Base-by-base conservation (phyloP, 2,888 invertebrate species). In the Anthrax anthrax region DNA sequence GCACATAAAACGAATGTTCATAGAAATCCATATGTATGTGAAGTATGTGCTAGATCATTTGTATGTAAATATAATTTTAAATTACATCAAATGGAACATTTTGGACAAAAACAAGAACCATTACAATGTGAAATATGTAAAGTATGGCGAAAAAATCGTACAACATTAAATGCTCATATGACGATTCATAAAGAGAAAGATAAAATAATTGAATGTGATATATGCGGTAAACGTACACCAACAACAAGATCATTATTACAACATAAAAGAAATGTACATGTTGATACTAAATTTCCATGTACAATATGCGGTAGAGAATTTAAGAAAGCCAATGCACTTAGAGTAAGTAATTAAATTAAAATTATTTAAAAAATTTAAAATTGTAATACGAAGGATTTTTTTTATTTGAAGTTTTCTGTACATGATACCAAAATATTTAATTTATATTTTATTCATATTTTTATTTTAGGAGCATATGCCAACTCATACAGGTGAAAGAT, bases 401-500 rank as follows among this genome's bases (percentile, higher is more conserved):
- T n/a, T n/a, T n/a, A n/a, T n/a, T n/a, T n/a, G n/a, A n/a, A n/a
- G n/a, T n/a, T n/a, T n/a, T n/a, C n/a, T n/a, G n/a, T n/a, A 23
- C 23, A 39, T 41, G 44, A 37, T 14, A 16, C 14, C n/a, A 23
- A 17, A 12, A 34, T 18, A 17, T 29, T 12, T 34, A 17, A 13
- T 42, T 48, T 13, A 38, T n/a, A n/a, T 23, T 34, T 43, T 16
- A n/a, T 4, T 48, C 37, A 17, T 40, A 4, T 46, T 54, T 1
- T n/a, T n/a, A 43, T n/a, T n/a, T n/a, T n/a, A 64, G 59, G 67
- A 68, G 50, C 68, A 68, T 49, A 65, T 67, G 60, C 60, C 68
- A 17, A 61, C 59, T 14, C 68, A 68, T 32, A 67, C 68, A 1
- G 64, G 65, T 6, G 65, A 67, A 48, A 60, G 60, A 43, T 52